Evolutionary conservation across 2,797 vertebrate species (phyloP).

Genomic region (Anableps anableps): DNA sequence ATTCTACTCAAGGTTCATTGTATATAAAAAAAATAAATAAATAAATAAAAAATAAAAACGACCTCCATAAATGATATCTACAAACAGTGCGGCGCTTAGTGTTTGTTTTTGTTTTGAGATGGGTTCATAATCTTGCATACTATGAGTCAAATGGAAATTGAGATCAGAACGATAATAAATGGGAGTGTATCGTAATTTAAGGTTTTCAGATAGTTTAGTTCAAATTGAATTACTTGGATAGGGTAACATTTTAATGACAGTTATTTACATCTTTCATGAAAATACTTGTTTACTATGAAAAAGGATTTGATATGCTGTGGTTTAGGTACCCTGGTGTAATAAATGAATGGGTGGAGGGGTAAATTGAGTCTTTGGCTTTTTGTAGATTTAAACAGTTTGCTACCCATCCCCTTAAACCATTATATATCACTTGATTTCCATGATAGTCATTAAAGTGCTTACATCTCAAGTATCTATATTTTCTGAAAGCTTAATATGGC

Average conservation of each 20-base stretch:
- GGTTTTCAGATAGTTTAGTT: no score
- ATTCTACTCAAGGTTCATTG: background rate
- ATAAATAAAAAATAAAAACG: no score
- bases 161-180: no score
- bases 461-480: background rate
- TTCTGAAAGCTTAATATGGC: background rate
- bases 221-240: no score
- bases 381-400: background rate
- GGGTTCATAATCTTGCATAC: background rate
- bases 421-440: background rate
- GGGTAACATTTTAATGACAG: background rate
- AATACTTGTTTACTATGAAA: background rate
- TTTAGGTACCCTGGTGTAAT: background rate
- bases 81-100: background rate
- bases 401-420: background rate
- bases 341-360: no score
- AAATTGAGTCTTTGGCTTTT: background rate
- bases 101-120: background rate
- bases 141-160: background rate
- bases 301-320: background rate
- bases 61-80: no score
- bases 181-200: no score
- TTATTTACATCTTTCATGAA: background rate
- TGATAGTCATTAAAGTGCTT: background rate
- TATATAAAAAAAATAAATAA: no score